Base-by-base conservation (phyloP, 2,113 vertebrate species). In the Electrona antarctica region DNA sequence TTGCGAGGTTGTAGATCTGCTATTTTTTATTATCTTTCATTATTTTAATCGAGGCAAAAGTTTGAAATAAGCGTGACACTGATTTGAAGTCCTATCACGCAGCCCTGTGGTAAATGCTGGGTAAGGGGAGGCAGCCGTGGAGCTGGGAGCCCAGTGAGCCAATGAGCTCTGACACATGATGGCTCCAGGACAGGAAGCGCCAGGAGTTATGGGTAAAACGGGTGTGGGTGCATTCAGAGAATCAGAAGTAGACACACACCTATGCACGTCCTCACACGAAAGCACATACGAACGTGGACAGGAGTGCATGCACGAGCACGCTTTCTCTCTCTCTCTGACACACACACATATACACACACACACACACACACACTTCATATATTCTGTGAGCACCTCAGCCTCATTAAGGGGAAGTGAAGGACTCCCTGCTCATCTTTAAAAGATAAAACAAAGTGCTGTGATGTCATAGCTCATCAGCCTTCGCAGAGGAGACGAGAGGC, bases 371-470 rank as follows among this genome's bases (percentile, higher is more conserved):
- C 14, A 15, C 41, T 11, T n/a, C 28, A 73, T 86, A 78, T 84
- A 80, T 84, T 88, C 63, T 69, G 78, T 66, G 82, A 78, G 87
- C 84, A 87, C 79, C 85, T 90, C 81, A 8, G 78, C 88, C 87
- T 92, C 85, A 92, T 91, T 92, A 92, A 81, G 80, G 82, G 77
- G 78, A 87, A 87, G 79, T 78, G 79, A 84, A 87, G 83, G 79
- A 14, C 86, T 90, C 87, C 82, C 84, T 76, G 78, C 90, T 93
- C 90, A 94, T 93, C 90, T 90, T 92, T 92, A 85, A 93, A 93
- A 93, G 89, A 92, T 92, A 88, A 91, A 90, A 93, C 88, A 94
- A 93, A 94, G 92, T 91, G 91, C 90, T 79, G 88, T 88, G 89
- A 93, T 93, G 92, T 92, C 91, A 91, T 87, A 82, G 80, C 86